Percentiles rank a stretch among this genome's conserved stretches.
Evolutionary conservation across 2,797 vertebrate genomes (phyloP).

Genomic region (Synaphobranchus kaupii): DNA sequence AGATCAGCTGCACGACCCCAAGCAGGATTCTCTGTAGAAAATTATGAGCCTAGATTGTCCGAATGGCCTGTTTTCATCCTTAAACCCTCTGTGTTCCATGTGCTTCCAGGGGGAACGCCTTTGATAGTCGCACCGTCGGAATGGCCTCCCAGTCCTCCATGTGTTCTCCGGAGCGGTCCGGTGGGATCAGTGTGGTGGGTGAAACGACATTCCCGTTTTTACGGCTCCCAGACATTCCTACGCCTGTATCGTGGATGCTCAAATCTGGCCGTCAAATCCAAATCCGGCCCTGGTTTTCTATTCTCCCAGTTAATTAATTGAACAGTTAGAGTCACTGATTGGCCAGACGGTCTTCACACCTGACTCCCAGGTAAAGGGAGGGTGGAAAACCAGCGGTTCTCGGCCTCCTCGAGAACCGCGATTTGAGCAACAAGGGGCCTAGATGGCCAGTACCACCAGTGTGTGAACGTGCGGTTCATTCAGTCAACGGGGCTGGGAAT

Average conservation of each 20-base stretch:
- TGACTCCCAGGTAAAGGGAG: no score
- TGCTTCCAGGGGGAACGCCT: not conserved
- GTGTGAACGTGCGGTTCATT: no score
- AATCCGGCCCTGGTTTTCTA: not conserved
- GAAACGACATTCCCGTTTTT: not conserved
- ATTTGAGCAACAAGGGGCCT: no score
- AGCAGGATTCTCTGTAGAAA: not conserved
- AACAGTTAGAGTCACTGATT: not conserved
- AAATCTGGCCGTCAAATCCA: not conserved
- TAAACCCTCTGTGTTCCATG: not conserved
- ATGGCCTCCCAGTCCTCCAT: constrained; percentile 20
- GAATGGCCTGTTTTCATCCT: not conserved
- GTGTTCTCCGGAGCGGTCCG: not conserved
- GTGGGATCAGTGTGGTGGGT: constrained; percentile 2
- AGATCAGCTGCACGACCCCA: no score
- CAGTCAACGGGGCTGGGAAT: not conserved
- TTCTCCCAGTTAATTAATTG: not conserved
- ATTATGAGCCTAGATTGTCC: not conserved
- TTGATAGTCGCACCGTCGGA: not conserved
- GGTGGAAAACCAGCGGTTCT: no score
- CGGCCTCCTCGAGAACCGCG: no score
- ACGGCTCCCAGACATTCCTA: not conserved
- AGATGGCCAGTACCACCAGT: no score
- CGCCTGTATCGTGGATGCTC: not conserved
- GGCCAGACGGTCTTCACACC: no score